Evolutionary conservation across 1,140 invertebrate species (phyloP).

Genomic region (Ceratina calcarata): DNA sequence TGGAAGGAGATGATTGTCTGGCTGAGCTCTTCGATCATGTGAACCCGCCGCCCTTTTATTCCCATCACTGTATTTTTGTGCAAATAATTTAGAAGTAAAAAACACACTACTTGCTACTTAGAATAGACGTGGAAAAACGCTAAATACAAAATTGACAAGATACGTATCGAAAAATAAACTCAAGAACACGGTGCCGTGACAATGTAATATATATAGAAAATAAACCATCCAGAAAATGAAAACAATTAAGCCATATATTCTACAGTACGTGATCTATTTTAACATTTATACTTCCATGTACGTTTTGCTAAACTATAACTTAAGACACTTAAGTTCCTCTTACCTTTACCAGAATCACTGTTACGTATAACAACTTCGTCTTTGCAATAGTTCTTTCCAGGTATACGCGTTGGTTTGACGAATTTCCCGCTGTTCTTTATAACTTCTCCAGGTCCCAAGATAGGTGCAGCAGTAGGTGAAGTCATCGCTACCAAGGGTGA

Average conservation of each 20-base stretch:
- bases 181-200: slow-evolving; percentile 11
- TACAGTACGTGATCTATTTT: slow-evolving; percentile 23
- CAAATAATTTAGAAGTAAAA: slow-evolving; percentile 71
- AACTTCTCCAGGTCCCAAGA: slow-evolving; percentile 89
- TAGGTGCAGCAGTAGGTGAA: slow-evolving; percentile 79
- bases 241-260: slow-evolving; percentile 15
- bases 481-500: slow-evolving; percentile 66
- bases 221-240: slow-evolving; percentile 28
- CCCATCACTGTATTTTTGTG: slow-evolving; percentile 92
- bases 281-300: slow-evolving; percentile 16
- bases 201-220: slow-evolving; percentile 26
- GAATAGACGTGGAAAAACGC: slow-evolving; percentile 39
- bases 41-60: slow-evolving; percentile 97
- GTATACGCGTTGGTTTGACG: slow-evolving; percentile 92
- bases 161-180: slow-evolving; percentile 3
- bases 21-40: slow-evolving; percentile 98
- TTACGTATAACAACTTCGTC: slow-evolving; percentile 96
- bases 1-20: slow-evolving; percentile 99
- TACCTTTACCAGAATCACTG: slow-evolving; percentile 96
- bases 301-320: neutral
- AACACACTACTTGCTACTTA: slow-evolving; percentile 54
- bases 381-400: slow-evolving; percentile 94
- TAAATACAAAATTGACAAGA: slow-evolving; percentile 3
- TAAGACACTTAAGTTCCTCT: slow-evolving; percentile 54
- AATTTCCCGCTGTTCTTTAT: slow-evolving; percentile 94